Base-by-base conservation (phyloP, 2,113 vertebrate species). In the Scalopus aquaticus region DNA sequence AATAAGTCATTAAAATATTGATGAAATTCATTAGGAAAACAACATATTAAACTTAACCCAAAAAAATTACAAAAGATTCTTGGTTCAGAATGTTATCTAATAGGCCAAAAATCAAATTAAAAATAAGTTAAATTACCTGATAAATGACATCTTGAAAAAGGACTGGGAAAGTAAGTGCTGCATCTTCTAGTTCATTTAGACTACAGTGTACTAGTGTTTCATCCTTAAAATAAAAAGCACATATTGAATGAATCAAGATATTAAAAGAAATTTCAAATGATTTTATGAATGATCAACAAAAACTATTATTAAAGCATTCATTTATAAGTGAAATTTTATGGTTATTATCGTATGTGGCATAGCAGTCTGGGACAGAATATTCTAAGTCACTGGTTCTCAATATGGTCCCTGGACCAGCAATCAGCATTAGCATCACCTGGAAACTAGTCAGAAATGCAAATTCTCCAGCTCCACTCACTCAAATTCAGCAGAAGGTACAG, bases 71-170 rank as follows among this genome's bases (percentile, higher is more conserved):
- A 84, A 83, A 80, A 37, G 70, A 49, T 86, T 93, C 76, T 96
- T 76, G 24, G 46, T 81, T 89, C 30, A 84, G 35, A 93, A 93
- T 76, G 26, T 96, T 92, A 95, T 77, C 93, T 96, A 96, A 87
- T 11, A 97, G 62, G 85, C 74, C 67, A 95, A 97, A 95, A 90
- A 49, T 72, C 19, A 95, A 88, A 22, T 86, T 78, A 64, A 76
- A 86, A 92, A 77, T 67, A 0, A 1, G 15, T 30, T 35, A 62
- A 86, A 94, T 97, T 98, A 99, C 99, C 99, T 99, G 99, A 98
- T 99, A 99, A 98, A 99, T 99, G 95, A 99, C 99, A 98, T 99
- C 99, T 98, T 99, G 99, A 96, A 99, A 99, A 97, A 99, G 99
- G 85, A 99, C 99, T 95, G 99, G 99, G 97, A 99, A 99, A 87